phyloP scores from a whole-genome alignment of 2,113 vertebrate species.

The Cepphus grylle region DNA sequence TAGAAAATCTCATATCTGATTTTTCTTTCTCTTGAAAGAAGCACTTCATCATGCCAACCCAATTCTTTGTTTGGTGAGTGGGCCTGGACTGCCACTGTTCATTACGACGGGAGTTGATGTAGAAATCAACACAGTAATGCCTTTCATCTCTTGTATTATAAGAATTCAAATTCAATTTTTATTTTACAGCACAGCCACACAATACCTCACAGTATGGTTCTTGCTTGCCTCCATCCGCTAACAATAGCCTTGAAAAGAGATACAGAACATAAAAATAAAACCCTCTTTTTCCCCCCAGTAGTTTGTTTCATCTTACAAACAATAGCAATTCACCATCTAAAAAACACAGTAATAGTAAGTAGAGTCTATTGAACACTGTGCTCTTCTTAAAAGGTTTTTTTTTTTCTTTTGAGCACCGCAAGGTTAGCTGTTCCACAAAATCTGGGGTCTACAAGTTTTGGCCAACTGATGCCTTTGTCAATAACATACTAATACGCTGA shows the following conservation, averaged over 20 bases:
- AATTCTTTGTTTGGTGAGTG: conserved; percentile 12
- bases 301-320: conserved; percentile 38
- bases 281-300: not conserved
- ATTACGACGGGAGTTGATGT: conserved; percentile 13
- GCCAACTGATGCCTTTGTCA: not conserved
- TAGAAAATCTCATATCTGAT: conserved; percentile 30
- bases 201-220: conserved; percentile 21
- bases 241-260: conserved; percentile 24
- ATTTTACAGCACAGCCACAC: conserved; percentile 39
- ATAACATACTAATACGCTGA: not conserved
- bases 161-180: conserved; percentile 60
- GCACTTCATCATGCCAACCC: conserved; percentile 5
- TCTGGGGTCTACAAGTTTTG: not conserved
- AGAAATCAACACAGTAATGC: conserved; percentile 41
- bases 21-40: conserved; percentile 26
- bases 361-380: not conserved
- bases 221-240: conserved; percentile 6
- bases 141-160: conserved; percentile 40
- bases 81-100: conserved; percentile 29
- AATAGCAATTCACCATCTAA: conserved; percentile 20
- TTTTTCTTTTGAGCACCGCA: not conserved
- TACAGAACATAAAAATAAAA: conserved; percentile 34
- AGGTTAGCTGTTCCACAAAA: not conserved
- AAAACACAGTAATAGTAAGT: not conserved
- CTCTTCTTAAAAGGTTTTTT: not conserved